Evolutionary conservation across 2,888 invertebrate species (phyloP).

Genomic region (Drosophila tanythrix): DNA sequence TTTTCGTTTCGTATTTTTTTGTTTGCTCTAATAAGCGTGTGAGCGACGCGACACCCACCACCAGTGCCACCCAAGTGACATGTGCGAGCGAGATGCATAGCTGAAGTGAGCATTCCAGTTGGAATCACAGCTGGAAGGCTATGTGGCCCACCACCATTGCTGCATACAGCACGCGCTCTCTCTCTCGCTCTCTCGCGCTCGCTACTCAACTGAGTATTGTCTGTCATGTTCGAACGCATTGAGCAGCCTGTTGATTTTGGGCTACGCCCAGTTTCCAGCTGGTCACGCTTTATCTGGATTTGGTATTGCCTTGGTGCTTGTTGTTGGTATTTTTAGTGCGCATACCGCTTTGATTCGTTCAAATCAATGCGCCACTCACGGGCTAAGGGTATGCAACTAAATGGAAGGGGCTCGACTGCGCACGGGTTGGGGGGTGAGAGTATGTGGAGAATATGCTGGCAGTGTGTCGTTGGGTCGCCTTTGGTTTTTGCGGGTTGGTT

Average conservation of each 20-base stretch:
- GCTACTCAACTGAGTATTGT: not conserved
- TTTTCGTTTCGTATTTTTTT: conserved; percentile 13
- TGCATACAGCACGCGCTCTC: conserved; percentile 10
- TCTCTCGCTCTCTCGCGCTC: conserved; percentile 2
- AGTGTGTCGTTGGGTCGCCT: conserved; percentile 65
- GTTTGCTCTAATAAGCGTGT: conserved; percentile 24
- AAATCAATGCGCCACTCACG: conserved; percentile 76
- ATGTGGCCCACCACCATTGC: conserved; percentile 72
- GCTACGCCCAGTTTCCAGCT: conserved; percentile 74
- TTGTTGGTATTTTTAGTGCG: conserved; percentile 82
- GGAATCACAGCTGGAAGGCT: conserved; percentile 64
- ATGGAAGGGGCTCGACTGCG: not conserved
- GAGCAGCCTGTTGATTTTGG: conserved; percentile 66
- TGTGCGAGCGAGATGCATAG: conserved; percentile 44
- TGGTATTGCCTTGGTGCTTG: conserved; percentile 66
- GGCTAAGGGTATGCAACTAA: conserved; percentile 48
- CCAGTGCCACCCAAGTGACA: conserved; percentile 19
- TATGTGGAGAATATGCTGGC: conserved; percentile 31
- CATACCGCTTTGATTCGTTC: conserved; percentile 82
- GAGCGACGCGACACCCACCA: conserved; percentile 40
- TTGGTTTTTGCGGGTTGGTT: conserved; percentile 59
- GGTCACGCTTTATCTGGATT: conserved; percentile 74
- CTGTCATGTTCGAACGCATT: conserved; percentile 1
- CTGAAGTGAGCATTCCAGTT: conserved; percentile 63
- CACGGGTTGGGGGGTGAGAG: not conserved